Evolutionary conservation across 2,888 invertebrate genomes (phyloP).

Genomic region (Diabrotica balteata): DNA sequence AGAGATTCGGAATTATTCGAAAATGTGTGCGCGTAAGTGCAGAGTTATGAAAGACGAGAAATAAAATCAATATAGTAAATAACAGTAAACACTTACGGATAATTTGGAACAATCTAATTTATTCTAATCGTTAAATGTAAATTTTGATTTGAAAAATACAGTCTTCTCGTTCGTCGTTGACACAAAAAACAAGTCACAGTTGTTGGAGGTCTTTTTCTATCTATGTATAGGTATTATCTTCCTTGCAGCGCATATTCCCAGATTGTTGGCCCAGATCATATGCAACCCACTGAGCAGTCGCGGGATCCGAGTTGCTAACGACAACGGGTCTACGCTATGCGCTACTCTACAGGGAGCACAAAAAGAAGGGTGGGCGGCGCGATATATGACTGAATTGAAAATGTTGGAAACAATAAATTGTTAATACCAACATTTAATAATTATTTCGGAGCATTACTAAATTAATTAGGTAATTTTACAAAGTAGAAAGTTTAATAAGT

Average conservation of each 20-base stretch:
- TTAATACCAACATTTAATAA: too few species aligned
- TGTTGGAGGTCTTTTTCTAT: background rate
- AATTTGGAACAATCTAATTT: too few species aligned
- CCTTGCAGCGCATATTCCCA: background rate
- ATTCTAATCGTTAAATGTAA: background rate
- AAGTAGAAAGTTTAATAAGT: too few species aligned
- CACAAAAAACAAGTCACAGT: background rate
- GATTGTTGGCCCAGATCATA: constrained; percentile 10
- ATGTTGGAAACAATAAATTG: too few species aligned
- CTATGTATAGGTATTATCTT: background rate
- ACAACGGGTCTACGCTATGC: too few species aligned
- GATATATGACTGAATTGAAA: too few species aligned
- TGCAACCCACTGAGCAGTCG: constrained; percentile 31
- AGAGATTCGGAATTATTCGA: too few species aligned
- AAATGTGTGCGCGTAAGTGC: too few species aligned
- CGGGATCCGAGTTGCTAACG: constrained; percentile 12
- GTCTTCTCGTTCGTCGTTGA: background rate
- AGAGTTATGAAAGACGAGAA: background rate
- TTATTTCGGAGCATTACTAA: too few species aligned
- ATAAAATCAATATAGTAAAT: constrained; percentile 7
- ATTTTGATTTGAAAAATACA: constrained; percentile 4
- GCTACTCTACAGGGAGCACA: background rate
- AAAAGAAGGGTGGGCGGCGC: too few species aligned
- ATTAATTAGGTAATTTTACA: too few species aligned
- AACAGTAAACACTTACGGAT: too few species aligned